phyloP scores from a whole-genome alignment of 1,140 invertebrate species.

The Panagrolaimus sp. region DNA sequence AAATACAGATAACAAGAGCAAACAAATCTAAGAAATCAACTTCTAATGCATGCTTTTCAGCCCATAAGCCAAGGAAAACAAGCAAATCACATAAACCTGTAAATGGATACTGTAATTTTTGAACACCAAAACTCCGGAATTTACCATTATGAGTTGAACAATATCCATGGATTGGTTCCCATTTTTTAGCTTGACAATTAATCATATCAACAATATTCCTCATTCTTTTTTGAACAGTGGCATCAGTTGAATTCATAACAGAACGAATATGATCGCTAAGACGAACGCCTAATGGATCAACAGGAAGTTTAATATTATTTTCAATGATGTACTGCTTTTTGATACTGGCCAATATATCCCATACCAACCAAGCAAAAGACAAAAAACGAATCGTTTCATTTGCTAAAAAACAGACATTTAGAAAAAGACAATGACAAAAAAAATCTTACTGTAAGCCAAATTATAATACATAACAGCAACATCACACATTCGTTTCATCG shows the following conservation, averaged over 20 bases:
- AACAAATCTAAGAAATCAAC: background rate
- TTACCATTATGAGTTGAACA: too few relatives aligned
- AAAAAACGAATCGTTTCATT: too few relatives aligned
- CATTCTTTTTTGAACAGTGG: background rate
- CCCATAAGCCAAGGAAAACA: background rate
- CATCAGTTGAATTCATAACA: background rate
- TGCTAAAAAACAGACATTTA: too few relatives aligned
- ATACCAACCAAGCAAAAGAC: constrained; percentile 45
- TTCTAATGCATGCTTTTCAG: background rate
- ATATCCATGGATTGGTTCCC: background rate
- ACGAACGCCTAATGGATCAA: background rate
- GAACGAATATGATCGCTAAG: background rate
- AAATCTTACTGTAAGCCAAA: background rate
- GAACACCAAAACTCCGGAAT: too few relatives aligned
- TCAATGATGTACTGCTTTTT: constrained; percentile 14
- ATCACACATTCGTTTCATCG: background rate
- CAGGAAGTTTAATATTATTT: background rate
- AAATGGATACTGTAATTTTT: background rate
- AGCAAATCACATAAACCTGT: background rate
- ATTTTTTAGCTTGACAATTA: too few relatives aligned
- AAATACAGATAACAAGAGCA: background rate
- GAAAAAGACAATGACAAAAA: too few relatives aligned
- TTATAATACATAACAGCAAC: constrained; percentile 21
- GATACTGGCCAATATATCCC: constrained; percentile 34
- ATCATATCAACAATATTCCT: background rate